Evolutionary conservation across 2,113 vertebrate genomes (phyloP), one percentile per base, ranked within the genome.

Genomic region (Nibea coibor): DNA sequence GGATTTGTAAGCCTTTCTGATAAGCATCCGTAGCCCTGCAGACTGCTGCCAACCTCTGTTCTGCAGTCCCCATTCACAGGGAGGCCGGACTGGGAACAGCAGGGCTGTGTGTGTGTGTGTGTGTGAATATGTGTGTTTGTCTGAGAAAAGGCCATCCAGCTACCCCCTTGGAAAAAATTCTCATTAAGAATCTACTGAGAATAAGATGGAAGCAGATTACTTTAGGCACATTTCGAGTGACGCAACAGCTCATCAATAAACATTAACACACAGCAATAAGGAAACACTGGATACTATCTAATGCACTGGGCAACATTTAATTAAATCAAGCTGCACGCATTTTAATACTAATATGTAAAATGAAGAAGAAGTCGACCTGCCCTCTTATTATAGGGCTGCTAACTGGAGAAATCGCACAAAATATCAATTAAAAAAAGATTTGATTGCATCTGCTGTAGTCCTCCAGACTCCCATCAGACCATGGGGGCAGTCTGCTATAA

Each of bases 11-110:
- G 81, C 90, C 82, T 75, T 54, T 82, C 81, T 89, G 92, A 93
- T 94, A 92, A 94, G 91, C 84, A 93, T 94, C 90, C 80, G 71
- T 68, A 78, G 84, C 59, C 68, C 85, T 56, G 89, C 81, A 91
- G 85, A 82, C 90, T 17, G 86, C 88, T 93, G 91, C 93, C 92
- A 94, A 87, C 88, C 88, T 89, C 92, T 93, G 91, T 92, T 92
- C 88, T 82, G 68, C 54, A 80, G 81, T 26, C 63, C 81, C 88
- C 89, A 85, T 91, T 91, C 92, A 92, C 86, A 88, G 72, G 80
- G 82, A 83, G 63, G 69, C 85, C 50, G 12, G 75, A 83, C 58
- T 89, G 83, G 78, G 83, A 91, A 87, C 85, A 84, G 71, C 83
- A 85, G 87, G 83, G 69, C 48, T 70, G 72, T 63, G 5, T 65